Conservation (phyloP, 1,140 invertebrate genomes). For the Drosophila micromelanica region DNA sequence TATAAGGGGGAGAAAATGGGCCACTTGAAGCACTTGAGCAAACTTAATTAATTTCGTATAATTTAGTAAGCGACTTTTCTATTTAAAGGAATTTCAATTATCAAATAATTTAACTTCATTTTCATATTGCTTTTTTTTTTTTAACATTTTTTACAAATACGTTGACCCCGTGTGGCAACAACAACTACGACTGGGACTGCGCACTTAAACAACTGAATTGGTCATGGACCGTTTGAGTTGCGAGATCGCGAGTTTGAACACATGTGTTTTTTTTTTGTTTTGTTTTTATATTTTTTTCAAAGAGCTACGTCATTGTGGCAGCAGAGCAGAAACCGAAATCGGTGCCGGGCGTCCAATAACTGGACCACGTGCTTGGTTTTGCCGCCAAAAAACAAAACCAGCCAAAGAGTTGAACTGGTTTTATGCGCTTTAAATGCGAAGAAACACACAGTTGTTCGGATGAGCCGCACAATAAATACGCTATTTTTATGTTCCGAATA, state of each 20-base stretch:
- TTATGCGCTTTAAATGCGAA: conserved; percentile 3
- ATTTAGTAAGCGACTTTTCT: conserved; percentile 54
- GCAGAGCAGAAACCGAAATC: conserved; percentile 26
- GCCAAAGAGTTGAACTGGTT: conserved; percentile 62
- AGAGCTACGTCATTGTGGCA: conserved; percentile 60
- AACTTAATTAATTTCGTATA: conserved; percentile 67
- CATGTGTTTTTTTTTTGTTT: conserved; percentile 40
- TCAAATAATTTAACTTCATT: conserved; percentile 17
- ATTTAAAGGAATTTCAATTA: conserved; percentile 40
- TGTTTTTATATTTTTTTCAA: conserved; percentile 6
- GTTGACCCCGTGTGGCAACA: conserved; percentile 55
- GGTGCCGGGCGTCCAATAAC: conserved; percentile 45
- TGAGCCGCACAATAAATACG: not conserved
- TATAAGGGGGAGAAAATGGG: conserved; percentile 1
- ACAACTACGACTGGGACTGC: conserved; percentile 50
- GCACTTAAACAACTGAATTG: conserved; percentile 57
- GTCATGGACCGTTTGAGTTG: conserved; percentile 67
- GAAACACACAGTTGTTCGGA: not conserved
- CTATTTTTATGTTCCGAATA: not conserved
- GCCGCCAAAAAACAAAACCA: conserved; percentile 57
- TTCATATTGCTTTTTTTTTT: conserved; percentile 25
- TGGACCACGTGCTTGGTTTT: conserved; percentile 68
- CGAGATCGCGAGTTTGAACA: conserved; percentile 40
- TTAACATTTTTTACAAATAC: conserved; percentile 32
- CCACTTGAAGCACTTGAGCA: conserved; percentile 51